phyloP scores from a whole-genome alignment of 2,113 vertebrate genomes.

The Chelonoidis abingdonii region DNA sequence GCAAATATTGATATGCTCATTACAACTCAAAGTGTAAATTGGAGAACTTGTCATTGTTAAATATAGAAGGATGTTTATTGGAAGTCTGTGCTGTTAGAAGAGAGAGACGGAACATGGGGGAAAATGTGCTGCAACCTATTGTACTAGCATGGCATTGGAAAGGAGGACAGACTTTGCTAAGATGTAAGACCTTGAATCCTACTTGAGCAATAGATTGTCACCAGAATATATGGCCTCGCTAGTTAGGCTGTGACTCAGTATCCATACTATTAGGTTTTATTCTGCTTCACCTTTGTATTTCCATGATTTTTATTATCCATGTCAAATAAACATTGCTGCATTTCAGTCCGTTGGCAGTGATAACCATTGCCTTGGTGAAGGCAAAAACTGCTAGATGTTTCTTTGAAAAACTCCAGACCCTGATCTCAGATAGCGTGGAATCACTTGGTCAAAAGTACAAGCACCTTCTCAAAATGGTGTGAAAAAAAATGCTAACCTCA shows the following conservation, averaged over 20 bases:
- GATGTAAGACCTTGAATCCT: neutral
- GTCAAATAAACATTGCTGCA: neutral
- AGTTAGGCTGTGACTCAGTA: neutral
- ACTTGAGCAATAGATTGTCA: neutral
- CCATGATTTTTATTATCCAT: neutral
- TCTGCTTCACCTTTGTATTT: neutral
- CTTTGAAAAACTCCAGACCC: neutral
- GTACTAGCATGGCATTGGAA: too few relatives aligned
- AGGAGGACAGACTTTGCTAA: neutral
- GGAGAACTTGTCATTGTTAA: neutral
- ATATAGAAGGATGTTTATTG: neutral
- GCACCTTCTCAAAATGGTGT: conserved; percentile 25
- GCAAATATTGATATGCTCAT: neutral
- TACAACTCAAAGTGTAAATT: neutral
- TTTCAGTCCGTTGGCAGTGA: neutral
- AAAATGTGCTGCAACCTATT: neutral
- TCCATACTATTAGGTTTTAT: neutral
- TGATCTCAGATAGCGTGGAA: neutral
- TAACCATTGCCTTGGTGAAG: neutral
- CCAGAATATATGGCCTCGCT: neutral
- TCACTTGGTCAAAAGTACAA: neutral
- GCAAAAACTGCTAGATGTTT: fast-evolving
- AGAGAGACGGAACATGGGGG: neutral
- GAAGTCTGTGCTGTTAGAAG: neutral
- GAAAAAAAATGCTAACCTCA: conserved; percentile 39